Base-by-base conservation (phyloP, 2,797 vertebrate species). In the Halcyon badia region DNA sequence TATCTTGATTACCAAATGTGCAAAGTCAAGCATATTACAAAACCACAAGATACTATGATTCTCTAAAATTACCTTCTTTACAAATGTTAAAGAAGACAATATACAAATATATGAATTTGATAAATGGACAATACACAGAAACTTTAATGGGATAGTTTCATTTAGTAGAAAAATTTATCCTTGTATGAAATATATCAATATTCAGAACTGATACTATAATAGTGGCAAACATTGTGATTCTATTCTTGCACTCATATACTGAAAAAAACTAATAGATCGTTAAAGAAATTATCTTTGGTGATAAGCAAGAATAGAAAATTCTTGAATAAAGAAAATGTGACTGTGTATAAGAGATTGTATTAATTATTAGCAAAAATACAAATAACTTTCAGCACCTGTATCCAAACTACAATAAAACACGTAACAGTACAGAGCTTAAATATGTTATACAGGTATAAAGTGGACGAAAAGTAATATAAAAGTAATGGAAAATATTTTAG, bases 271-370 rank as follows among this genome's bases (percentile, higher is more conserved):
- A 48, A 24, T 21, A 66, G 14, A 25, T 25, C 0, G 11, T 58
- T 8, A 24, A 68, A 79, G 2, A 68, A 62, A 30, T 26, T 24
- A 22, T 39, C 11, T 52, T 62, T 49, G 3, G 2, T 64, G 18
- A 54, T 4, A 71, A 33, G 11, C 3, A 37, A 33, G 11, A 65
- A 42, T 42, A 41, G 3, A 3, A n/a, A 24, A 52, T 48, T 48
- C 18, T 39, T 68, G 35, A 54, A 37, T 2, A 60, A 17, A 18
- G 2, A 18, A 33, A 70, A 57, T 68, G 13, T 62, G 6, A 39
- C 62, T 62, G 37, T 58, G 3, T 0, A 2, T 68, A 56, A 46
- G 5, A 64, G 6, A 18, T 35, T 3, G 0, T 39, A n/a, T 66
- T 39, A 56, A 65, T 39, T 54, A 48, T 68, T 57, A 14, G 28